Base-by-base conservation (phyloP, 2,888 invertebrate species). In the Drosophila leonis region DNA sequence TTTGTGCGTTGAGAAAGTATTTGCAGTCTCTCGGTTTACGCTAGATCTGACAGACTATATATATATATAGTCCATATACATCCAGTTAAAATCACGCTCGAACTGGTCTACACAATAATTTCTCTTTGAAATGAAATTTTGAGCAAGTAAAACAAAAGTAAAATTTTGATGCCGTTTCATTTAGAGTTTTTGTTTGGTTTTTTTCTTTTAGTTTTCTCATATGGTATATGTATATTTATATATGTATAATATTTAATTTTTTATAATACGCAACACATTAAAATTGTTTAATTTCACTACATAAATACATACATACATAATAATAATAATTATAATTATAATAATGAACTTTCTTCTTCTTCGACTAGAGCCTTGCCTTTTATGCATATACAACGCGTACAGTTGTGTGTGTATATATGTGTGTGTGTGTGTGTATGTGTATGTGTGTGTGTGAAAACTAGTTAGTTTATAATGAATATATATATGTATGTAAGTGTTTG, bases 231-330 rank as follows among this genome's bases (percentile, higher is more conserved):
- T 67, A 56, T 73, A 48, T 68, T 59, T 82, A 70, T 62, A 72
- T 75, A 60, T 70, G 52, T 65, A 55, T 60, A 52, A 52, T 52
- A 33, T 52, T 37, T 52, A 37, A 37, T 52, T 35, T 52, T 81
- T 87, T 75, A 75, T 76, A 83, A 84, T 85, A 78, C 69, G 89
- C 89, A 84, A 83, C 82, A 84, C 84, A 84, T 84, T 89, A 73
- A 82, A 89, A 77, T 78, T 80, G 55, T 86, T 52, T 65, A 41
- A 82, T 87, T 81, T 82, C 57, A 82, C 84, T 89, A 84, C 89
- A 89, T 79, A 79, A 87, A 89, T 89, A 88, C 87, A 81, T 86
- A 88, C 81, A 77, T 83, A 85, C 66, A 78, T 83, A 78, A 76
- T 85, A 69, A 75, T 84, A 68, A 63, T 74, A 67, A 64, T 72